Evolutionary conservation across 2,888 invertebrate species (phyloP).

Genomic region (Lasius platythorax): DNA sequence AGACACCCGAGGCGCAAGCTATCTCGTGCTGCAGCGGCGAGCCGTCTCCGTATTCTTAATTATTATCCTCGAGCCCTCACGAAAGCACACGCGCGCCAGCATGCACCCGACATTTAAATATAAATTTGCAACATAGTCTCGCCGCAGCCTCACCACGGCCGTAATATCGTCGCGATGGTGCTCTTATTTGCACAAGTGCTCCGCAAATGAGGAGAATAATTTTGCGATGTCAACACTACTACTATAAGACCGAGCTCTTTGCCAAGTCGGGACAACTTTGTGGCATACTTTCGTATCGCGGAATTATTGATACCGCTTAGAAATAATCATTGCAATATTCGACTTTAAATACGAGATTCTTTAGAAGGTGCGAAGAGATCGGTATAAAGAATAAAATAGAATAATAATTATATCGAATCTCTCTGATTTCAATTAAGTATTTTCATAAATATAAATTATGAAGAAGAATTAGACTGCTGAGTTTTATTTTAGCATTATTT

Average conservation of each 20-base stretch:
- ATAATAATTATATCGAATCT: slow-evolving; percentile 16
- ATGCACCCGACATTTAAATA: slow-evolving; percentile 57
- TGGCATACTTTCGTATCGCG: slow-evolving; percentile 9
- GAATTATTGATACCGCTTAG: slow-evolving; percentile 28
- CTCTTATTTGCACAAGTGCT: slow-evolving; percentile 44
- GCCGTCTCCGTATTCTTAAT: slow-evolving; percentile 62
- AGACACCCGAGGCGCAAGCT: slow-evolving; percentile 58
- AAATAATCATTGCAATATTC: slow-evolving; percentile 34
- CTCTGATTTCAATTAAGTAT: slow-evolving; percentile 1
- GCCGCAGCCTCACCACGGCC: not conserved
- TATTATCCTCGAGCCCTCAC: slow-evolving; percentile 59
- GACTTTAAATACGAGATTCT: not conserved
- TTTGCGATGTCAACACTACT: slow-evolving; percentile 5
- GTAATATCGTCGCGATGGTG: slow-evolving; percentile 18
- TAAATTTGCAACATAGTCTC: slow-evolving; percentile 52
- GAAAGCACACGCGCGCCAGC: slow-evolving; percentile 27
- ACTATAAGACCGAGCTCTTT: slow-evolving; percentile 2
- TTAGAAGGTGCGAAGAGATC: not conserved
- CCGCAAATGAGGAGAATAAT: slow-evolving; percentile 46
- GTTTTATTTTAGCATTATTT: not conserved
- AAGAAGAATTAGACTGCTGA: not conserved
- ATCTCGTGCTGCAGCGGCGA: slow-evolving; percentile 5
- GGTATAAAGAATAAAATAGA: slow-evolving; percentile 14
- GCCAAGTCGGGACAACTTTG: slow-evolving; percentile 27
- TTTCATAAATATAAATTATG: slow-evolving; percentile 2